phyloP scores from a whole-genome alignment of 2,888 invertebrate species.

The Ormyrus thymus region DNA sequence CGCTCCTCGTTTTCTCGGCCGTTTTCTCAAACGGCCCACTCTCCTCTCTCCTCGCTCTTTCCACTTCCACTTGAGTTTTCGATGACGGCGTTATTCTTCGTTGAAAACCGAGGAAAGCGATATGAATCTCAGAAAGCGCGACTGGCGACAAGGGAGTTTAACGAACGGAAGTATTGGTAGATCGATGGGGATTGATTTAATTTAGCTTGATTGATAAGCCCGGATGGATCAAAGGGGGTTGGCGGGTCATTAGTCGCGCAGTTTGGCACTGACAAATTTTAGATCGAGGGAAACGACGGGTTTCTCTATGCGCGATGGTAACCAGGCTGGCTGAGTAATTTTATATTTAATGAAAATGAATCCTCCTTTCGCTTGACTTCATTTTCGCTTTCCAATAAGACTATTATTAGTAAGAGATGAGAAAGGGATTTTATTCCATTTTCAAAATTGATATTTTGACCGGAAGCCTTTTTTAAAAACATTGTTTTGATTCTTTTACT shows the following conservation, averaged over 20 bases:
- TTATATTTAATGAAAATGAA: conserved; percentile 15
- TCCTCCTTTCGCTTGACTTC: conserved; percentile 37
- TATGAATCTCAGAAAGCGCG: not conserved
- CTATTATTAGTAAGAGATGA: too few relatives aligned
- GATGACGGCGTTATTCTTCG: conserved; percentile 19
- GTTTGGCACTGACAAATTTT: conserved; percentile 18
- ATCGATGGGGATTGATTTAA: conserved; percentile 31
- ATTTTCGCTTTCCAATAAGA: too few relatives aligned
- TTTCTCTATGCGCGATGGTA: not conserved
- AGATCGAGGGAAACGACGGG: not conserved
- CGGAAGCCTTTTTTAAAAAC: too few relatives aligned
- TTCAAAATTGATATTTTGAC: too few relatives aligned
- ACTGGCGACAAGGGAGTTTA: not conserved
- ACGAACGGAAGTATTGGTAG: conserved; percentile 16
- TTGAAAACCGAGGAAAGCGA: not conserved
- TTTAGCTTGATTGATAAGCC: conserved; percentile 26
- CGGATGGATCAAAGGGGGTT: conserved; percentile 40
- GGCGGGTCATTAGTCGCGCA: conserved; percentile 18
- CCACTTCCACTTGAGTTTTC: conserved; percentile 16
- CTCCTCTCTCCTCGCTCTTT: not conserved
- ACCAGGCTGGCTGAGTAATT: not conserved
- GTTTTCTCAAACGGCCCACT: conserved; percentile 26
- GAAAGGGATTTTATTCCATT: too few relatives aligned
- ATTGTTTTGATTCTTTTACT: too few relatives aligned
- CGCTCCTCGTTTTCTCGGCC: conserved; percentile 48